phyloP scores from a whole-genome alignment of 1,140 invertebrate species.

The Lepidostoma basale region DNA sequence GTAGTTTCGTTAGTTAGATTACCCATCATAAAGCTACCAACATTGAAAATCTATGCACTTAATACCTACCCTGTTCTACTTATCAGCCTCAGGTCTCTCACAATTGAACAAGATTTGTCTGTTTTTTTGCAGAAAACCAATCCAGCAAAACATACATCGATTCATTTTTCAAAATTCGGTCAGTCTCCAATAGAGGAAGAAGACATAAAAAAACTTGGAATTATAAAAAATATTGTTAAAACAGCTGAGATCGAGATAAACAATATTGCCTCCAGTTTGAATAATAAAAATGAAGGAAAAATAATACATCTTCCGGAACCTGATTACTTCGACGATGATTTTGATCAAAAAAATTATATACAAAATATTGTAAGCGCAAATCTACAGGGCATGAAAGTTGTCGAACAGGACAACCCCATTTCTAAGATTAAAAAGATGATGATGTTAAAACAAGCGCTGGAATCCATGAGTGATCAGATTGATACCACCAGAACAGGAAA shows the following conservation, averaged over 20 bases:
- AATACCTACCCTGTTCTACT: too few relatives aligned
- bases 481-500: not conserved
- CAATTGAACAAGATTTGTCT: too few relatives aligned
- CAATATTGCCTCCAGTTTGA: conserved; percentile 52
- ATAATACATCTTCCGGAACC: conserved; percentile 50
- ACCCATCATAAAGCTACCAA: too few relatives aligned
- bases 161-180: conserved; percentile 25
- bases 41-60: too few relatives aligned
- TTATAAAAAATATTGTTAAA: conserved; percentile 56
- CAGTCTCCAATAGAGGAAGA: conserved; percentile 40
- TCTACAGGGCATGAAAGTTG: conserved; percentile 51
- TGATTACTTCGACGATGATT: conserved; percentile 56
- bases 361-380: conserved; percentile 58
- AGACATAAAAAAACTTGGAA: conserved; percentile 54
- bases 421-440: conserved; percentile 26
- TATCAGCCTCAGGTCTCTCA: too few relatives aligned
- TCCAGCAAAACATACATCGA: not conserved
- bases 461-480: not conserved
- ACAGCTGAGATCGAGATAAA: conserved; percentile 57
- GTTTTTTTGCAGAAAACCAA: conserved; percentile 23
- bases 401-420: conserved; percentile 21
- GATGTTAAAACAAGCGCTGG: conserved; percentile 12
- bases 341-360: conserved; percentile 58
- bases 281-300: conserved; percentile 49
- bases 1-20: too few relatives aligned